Conservation (phyloP, 2,113 vertebrate genomes). For the Todiramphus saurophagus region DNA sequence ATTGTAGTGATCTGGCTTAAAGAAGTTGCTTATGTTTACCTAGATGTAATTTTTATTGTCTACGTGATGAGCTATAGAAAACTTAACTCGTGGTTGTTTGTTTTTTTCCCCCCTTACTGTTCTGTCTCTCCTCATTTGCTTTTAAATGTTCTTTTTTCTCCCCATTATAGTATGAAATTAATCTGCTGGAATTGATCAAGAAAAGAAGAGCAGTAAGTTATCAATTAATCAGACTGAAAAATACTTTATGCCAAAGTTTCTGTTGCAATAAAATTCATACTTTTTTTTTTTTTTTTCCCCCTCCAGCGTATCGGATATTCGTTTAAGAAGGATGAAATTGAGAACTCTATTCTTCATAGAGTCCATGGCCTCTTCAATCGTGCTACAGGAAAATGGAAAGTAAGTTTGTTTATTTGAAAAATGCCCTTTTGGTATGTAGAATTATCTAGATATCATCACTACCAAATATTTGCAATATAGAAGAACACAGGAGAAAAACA, state of each 20-base stretch:
- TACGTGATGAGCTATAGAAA: neutral
- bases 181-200: constrained; percentile 91
- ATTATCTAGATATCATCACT: neutral
- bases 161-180: constrained; percentile 88
- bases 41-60: neutral
- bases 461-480: too few relatives aligned
- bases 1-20: neutral
- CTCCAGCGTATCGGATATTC: constrained; percentile 86
- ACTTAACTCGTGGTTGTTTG: neutral
- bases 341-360: constrained; percentile 84
- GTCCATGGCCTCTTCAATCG: constrained; percentile 86
- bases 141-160: neutral
- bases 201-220: constrained; percentile 90
- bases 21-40: neutral
- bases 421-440: neutral
- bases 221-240: neutral
- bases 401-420: constrained; percentile 52
- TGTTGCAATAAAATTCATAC: neutral
- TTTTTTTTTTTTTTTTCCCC: neutral
- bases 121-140: neutral
- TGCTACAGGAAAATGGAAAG: constrained; percentile 93
- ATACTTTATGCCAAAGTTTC: neutral
- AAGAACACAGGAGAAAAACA: neutral
- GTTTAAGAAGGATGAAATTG: constrained; percentile 95
- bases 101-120: neutral